These are phyloP conservation scores for Progne subis DNA, from an alignment of 2,113 vertebrate species.

Conservation along the genomic window DNA sequence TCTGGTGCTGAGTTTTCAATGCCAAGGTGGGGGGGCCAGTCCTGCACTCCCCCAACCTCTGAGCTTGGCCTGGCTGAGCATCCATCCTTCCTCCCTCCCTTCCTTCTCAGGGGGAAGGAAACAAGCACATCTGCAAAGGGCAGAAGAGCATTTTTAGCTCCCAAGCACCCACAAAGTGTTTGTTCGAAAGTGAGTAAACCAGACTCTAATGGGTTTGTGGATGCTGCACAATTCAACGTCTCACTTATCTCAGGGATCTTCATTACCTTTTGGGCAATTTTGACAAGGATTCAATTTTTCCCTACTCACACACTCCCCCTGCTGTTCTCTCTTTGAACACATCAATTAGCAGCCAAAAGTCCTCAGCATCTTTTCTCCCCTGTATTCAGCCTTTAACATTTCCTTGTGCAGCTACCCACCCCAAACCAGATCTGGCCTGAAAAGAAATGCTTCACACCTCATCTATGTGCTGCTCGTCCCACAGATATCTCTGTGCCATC, in stretches of 20 bases:
- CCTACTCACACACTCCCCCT: background rate
- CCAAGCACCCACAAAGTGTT: background rate
- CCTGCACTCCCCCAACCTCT: rapidly evolving
- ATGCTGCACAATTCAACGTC: constrained; percentile 3
- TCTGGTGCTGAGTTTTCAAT: background rate
- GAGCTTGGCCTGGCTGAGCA: background rate
- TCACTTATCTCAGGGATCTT: background rate
- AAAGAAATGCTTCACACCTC: background rate
- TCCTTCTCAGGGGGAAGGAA: background rate
- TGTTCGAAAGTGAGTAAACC: constrained; percentile 21
- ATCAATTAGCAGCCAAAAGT: background rate
- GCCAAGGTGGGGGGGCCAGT: background rate
- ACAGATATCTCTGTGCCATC: background rate
- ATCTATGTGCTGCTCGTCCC: background rate
- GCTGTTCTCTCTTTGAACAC: constrained; percentile 27
- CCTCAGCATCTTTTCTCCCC: background rate
- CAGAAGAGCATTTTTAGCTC: background rate
- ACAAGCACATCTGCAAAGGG: background rate
- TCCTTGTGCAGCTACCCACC: background rate
- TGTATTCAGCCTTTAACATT: background rate
- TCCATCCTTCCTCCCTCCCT: background rate
- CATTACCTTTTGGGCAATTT: constrained; percentile 46
- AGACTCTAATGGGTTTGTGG: background rate
- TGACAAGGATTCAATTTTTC: constrained; percentile 35
- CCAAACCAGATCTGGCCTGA: background rate